Conservation (phyloP, 2,113 vertebrate species). For the Ranitomeya imitator region DNA sequence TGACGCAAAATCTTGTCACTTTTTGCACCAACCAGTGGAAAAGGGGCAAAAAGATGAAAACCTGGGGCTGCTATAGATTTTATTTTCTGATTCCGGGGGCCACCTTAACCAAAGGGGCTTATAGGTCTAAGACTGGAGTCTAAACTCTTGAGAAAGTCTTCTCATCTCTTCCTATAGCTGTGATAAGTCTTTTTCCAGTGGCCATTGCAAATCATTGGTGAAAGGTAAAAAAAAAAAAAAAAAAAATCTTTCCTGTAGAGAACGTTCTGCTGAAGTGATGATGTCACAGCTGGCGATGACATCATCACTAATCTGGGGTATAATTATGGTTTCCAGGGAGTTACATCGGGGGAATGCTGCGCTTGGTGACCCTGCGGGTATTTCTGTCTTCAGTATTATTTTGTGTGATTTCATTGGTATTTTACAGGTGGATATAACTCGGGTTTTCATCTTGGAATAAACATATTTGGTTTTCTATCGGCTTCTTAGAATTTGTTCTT, state of each 20-base stretch:
- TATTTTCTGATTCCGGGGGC: no score
- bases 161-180: neutral
- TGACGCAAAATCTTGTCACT: no score
- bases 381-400: neutral
- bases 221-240: neutral
- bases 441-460: neutral
- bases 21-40: no score
- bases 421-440: neutral
- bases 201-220: neutral
- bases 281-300: neutral
- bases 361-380: neutral
- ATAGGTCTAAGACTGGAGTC: no score
- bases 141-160: no score
- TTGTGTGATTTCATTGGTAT: neutral
- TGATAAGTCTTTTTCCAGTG: neutral
- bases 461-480: neutral
- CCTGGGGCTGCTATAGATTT: no score
- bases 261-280: neutral
- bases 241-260: neutral
- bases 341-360: neutral
- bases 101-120: no score
- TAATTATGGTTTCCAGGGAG: neutral
- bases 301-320: neutral
- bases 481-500: neutral
- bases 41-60: no score